Conservation (phyloP, 2,113 vertebrate species). For the Lampris megalopsis region DNA sequence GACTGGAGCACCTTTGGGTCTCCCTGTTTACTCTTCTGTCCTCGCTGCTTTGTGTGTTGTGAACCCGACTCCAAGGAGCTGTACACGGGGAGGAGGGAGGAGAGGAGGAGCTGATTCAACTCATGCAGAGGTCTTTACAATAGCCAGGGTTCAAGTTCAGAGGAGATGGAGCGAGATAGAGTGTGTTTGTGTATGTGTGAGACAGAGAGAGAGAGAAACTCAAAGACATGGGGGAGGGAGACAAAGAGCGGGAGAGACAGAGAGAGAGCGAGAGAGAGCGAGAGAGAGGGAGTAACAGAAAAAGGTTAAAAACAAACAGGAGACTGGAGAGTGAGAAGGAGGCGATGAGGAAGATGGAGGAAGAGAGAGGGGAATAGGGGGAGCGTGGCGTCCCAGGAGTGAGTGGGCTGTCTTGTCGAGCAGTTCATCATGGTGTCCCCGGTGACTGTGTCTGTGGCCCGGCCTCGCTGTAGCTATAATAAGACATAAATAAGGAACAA, state of each 20-base stretch:
- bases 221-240: background rate
- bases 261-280: slow-evolving; percentile 48
- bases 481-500: slow-evolving; percentile 84
- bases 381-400: slow-evolving; percentile 78
- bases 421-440: slow-evolving; percentile 83
- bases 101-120: slow-evolving; percentile 29
- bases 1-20: slow-evolving; percentile 70
- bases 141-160: background rate
- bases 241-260: slow-evolving; percentile 49
- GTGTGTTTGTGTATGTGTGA: slow-evolving; percentile 64
- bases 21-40: slow-evolving; percentile 65
- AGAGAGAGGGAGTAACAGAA: slow-evolving; percentile 22
- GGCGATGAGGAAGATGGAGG: slow-evolving; percentile 62
- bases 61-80: slow-evolving; percentile 7
- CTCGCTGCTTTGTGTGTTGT: slow-evolving; percentile 30
- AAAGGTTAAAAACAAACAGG: background rate
- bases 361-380: slow-evolving; percentile 59
- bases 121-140: background rate
- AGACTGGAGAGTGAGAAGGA: slow-evolving; percentile 48
- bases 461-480: slow-evolving; percentile 82
- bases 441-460: slow-evolving; percentile 82
- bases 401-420: slow-evolving; percentile 79
- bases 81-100: slow-evolving; percentile 23
- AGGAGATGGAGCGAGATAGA: slow-evolving; percentile 27
- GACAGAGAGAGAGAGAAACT: slow-evolving; percentile 22